phyloP scores from a whole-genome alignment of 2,113 vertebrate species.

The Carettochelys insculpta region DNA sequence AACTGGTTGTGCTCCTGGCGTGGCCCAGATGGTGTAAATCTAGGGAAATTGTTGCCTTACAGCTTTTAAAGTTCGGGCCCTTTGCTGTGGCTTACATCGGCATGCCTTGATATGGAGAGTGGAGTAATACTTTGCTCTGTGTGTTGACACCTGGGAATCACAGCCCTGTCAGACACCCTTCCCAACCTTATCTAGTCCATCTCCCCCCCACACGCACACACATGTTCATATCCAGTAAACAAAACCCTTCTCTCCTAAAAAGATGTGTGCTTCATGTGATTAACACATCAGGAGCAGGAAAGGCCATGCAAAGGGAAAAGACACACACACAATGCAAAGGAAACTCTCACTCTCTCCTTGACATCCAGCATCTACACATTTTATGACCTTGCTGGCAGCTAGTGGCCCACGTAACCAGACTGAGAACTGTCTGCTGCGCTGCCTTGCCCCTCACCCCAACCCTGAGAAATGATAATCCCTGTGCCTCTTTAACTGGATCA shows the following conservation, averaged over 20 bases:
- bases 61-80: rapidly evolving
- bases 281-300: neutral
- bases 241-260: neutral
- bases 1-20: neutral
- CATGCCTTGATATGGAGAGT: neutral
- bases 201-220: neutral
- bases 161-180: neutral
- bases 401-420: neutral
- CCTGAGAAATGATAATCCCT: constrained; percentile 46
- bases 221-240: neutral
- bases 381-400: constrained; percentile 27
- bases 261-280: rapidly evolving
- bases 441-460: constrained; percentile 20
- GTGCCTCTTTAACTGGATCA: constrained; percentile 51
- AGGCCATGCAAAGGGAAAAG: neutral
- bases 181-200: rapidly evolving
- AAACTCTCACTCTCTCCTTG: neutral
- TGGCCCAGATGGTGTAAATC: neutral
- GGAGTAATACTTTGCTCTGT: neutral
- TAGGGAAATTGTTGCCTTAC: neutral
- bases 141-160: neutral
- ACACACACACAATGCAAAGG: neutral
- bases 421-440: neutral
- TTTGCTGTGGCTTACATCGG: rapidly evolving
- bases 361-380: neutral